phyloP scores from a whole-genome alignment of 2,797 vertebrate genomes.

The Sebastes hubbsi region DNA sequence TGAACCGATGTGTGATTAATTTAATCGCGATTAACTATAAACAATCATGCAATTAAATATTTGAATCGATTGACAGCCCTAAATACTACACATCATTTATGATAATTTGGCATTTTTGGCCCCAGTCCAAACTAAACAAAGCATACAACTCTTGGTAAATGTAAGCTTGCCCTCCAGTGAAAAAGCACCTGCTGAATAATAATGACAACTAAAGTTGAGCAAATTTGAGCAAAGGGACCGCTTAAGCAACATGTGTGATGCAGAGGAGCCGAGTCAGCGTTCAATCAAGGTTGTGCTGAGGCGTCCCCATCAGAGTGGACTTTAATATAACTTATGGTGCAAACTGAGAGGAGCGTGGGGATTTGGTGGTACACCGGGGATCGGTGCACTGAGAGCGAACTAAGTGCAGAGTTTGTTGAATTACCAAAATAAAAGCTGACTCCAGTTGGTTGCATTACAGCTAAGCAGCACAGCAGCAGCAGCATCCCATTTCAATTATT shows the following conservation, averaged over 20 bases:
- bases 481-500: constrained; percentile 35
- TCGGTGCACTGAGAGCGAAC: constrained; percentile 28
- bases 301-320: constrained; percentile 11
- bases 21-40: too few relatives aligned
- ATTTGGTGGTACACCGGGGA: constrained; percentile 43
- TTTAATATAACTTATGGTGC: constrained; percentile 38
- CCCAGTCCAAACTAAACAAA: not conserved
- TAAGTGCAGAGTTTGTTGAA: constrained; percentile 49
- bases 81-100: not conserved
- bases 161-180: not conserved
- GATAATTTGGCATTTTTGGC: not conserved
- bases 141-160: not conserved
- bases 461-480: constrained; percentile 13
- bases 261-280: constrained; percentile 54
- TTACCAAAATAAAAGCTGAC: constrained; percentile 60
- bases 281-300: constrained; percentile 41
- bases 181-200: constrained; percentile 16
- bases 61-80: too few relatives aligned
- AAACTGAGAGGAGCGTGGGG: constrained; percentile 32
- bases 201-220: constrained; percentile 19
- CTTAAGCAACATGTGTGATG: constrained; percentile 39
- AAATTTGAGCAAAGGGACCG: constrained; percentile 7
- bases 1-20: too few relatives aligned
- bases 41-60: too few relatives aligned
- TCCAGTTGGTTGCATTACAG: constrained; percentile 35